These are phyloP conservation scores for Coleophora deauratella DNA, from an alignment of 2,888 invertebrate species.

Conservation along the genomic window DNA sequence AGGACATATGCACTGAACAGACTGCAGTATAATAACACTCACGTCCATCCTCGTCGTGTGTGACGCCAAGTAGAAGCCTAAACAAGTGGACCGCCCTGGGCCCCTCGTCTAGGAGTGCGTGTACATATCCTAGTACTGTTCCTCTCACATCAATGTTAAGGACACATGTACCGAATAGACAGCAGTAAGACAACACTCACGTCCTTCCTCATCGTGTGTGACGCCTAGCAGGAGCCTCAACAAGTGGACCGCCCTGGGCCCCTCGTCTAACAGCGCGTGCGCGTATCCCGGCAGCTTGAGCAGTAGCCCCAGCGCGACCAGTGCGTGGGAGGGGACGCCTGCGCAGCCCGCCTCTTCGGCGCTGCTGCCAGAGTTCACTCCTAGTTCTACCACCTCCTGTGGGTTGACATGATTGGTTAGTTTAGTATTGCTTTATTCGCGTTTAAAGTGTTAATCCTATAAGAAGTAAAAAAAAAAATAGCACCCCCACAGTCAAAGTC, in stretches of 20 bases:
- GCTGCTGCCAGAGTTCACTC: constrained; percentile 45
- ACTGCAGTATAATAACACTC: too few species aligned
- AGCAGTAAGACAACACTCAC: constrained; percentile 51
- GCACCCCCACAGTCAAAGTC: too few species aligned
- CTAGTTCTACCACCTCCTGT: constrained; percentile 55
- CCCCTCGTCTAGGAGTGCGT: constrained; percentile 87
- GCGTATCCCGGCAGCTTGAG: constrained; percentile 93
- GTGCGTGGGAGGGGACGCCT: constrained; percentile 88
- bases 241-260: constrained; percentile 88
- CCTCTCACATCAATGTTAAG: too few species aligned
- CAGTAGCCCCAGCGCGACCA: constrained; percentile 92
- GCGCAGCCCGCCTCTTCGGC: constrained; percentile 52
- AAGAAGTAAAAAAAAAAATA: too few species aligned
- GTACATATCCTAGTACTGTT: constrained; percentile 95
- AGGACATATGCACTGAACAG: too few species aligned
- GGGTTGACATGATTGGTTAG: neutral
- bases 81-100: constrained; percentile 90
- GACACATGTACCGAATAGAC: neutral
- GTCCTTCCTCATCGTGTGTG: constrained; percentile 93
- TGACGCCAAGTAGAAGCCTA: constrained; percentile 90
- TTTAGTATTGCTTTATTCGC: neutral
- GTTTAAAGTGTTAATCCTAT: too few species aligned
- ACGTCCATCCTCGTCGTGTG: too few species aligned
- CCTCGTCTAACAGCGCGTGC: constrained; percentile 88
- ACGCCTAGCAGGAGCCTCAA: constrained; percentile 91